Conservation (phyloP, 2,113 vertebrate genomes). For the Chrysemys picta region DNA sequence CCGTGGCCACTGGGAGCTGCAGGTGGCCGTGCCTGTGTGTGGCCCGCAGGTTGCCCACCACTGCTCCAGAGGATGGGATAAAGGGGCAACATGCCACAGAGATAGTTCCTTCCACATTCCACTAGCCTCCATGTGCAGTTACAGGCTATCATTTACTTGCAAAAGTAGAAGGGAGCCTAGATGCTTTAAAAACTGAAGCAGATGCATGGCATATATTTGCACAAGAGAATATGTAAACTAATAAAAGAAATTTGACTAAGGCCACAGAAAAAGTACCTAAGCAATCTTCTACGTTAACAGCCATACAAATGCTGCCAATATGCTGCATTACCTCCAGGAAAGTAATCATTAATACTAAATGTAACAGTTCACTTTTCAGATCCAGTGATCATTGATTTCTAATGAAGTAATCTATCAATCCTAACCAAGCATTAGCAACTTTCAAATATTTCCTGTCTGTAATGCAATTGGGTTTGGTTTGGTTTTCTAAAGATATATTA, state of each 20-base stretch:
- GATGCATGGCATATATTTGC: neutral
- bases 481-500: conserved; percentile 12
- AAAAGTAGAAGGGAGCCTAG: neutral
- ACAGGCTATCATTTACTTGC: neutral
- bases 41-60: too few relatives aligned
- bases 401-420: conserved; percentile 16
- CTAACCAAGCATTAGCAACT: neutral
- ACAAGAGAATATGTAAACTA: neutral
- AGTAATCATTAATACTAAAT: neutral
- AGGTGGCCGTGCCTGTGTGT: too few relatives aligned
- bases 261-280: neutral
- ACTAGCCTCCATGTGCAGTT: neutral
- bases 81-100: neutral
- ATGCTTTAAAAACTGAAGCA: neutral
- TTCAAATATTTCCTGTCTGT: conserved; percentile 12
- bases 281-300: neutral
- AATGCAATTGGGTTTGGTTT: neutral
- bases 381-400: neutral
- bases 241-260: neutral
- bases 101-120: neutral
- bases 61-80: neutral
- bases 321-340: neutral
- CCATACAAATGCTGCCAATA: neutral
- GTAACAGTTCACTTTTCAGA: conserved; percentile 7
- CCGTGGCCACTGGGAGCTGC: too few relatives aligned